Percentiles rank a stretch among this genome's conserved stretches.
phyloP scores from a whole-genome alignment of 2,113 vertebrate genomes.

The Campylomormyrus numenius region DNA sequence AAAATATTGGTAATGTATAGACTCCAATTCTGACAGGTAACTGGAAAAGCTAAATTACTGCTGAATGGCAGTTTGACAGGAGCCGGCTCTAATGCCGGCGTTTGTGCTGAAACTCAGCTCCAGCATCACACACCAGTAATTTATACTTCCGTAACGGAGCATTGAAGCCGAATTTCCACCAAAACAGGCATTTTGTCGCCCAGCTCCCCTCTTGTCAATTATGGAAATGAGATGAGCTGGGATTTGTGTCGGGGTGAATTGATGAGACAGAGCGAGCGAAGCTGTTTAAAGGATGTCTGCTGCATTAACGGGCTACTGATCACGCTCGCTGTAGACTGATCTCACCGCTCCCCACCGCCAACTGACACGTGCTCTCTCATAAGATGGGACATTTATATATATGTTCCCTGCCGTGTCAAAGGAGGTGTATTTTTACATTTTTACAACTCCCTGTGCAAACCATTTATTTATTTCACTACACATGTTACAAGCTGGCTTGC shows the following conservation, averaged over 20 bases:
- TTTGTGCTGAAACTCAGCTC: neutral
- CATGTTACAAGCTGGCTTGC: slow-evolving; percentile 11
- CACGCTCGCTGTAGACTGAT: neutral
- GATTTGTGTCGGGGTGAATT: slow-evolving; percentile 14
- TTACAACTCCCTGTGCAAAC: neutral
- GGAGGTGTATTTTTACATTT: neutral
- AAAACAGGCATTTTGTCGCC: neutral
- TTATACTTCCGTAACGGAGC: neutral
- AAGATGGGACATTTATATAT: neutral
- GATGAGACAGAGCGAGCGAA: slow-evolving; percentile 16
- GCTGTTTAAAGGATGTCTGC: slow-evolving; percentile 11
- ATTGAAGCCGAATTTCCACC: neutral
- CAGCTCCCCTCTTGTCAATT: slow-evolving; percentile 3
- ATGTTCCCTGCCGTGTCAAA: neutral
- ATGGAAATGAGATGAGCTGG: slow-evolving; percentile 7
- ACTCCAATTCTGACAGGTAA: no score
- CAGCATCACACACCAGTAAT: neutral
- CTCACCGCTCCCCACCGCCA: neutral
- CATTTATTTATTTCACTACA: neutral
- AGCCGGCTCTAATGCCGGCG: neutral
- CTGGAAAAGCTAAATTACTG: neutral
- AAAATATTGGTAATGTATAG: neutral
- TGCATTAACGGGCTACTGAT: neutral
- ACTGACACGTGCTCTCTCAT: neutral
- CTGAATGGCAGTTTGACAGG: neutral